Conservation (phyloP, 1,140 invertebrate species). For the Bilobella aurantiaca region DNA sequence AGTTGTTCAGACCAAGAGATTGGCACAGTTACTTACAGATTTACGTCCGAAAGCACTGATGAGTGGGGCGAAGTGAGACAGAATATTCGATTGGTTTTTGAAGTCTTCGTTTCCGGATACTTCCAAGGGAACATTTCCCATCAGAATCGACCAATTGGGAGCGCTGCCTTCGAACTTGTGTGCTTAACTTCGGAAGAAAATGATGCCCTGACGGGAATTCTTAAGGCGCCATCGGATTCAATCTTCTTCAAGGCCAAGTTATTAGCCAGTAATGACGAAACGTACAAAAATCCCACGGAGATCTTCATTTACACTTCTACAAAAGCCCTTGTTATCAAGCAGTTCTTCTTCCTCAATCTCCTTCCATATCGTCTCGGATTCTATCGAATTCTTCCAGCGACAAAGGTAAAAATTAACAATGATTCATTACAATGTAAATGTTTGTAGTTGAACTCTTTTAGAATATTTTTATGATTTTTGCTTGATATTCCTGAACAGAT, state of each 20-base stretch:
- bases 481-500: not conserved
- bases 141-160: conserved; percentile 16
- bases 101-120: conserved; percentile 18
- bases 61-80: not conserved
- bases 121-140: conserved; percentile 26
- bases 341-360: conserved; percentile 79
- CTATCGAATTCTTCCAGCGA: conserved; percentile 80
- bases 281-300: conserved; percentile 58
- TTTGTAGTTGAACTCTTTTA: too few species aligned
- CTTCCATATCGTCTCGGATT: conserved; percentile 80
- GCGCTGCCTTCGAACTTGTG: conserved; percentile 30
- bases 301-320: conserved; percentile 77
- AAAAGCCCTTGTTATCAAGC: conserved; percentile 79
- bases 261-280: conserved; percentile 7
- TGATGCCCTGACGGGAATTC: conserved; percentile 11
- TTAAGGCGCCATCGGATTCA: conserved; percentile 17
- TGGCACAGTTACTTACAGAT: conserved; percentile 11
- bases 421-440: not conserved
- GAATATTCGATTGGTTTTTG: not conserved
- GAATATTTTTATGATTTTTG: conserved; percentile 2
- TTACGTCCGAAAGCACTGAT: not conserved
- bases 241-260: conserved; percentile 25
- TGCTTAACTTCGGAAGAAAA: conserved; percentile 25
- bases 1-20: not conserved
- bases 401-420: conserved; percentile 54